Conservation (phyloP, 2,888 invertebrate species). For the Acronicta alni region DNA sequence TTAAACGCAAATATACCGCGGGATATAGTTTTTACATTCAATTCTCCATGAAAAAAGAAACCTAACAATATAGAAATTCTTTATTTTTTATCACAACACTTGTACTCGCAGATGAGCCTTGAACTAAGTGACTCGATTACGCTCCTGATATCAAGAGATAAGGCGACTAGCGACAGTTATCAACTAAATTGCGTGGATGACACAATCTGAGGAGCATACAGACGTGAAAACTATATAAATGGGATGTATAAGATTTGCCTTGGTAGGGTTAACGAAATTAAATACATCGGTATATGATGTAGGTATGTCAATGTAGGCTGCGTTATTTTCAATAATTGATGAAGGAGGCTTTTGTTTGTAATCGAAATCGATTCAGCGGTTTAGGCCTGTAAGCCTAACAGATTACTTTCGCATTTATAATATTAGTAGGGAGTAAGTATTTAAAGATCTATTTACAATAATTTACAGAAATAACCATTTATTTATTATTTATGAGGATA, state of each 20-base stretch:
- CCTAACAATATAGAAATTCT: not conserved
- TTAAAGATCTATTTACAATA: no score
- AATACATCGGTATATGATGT: no score
- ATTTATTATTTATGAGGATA: no score
- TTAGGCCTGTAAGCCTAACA: no score
- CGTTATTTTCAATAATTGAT: no score
- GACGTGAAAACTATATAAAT: slow-evolving; percentile 1
- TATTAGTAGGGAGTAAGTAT: no score
- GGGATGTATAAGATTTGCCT: not conserved
- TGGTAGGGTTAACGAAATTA: no score
- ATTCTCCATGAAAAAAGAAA: slow-evolving; percentile 7
- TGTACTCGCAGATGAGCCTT: slow-evolving; percentile 51
- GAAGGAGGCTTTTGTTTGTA: no score
- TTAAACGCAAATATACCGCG: not conserved
- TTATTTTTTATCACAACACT: slow-evolving; percentile 22
- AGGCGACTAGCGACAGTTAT: slow-evolving; percentile 50
- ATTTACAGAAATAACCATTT: no score
- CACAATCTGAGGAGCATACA: slow-evolving; percentile 21
- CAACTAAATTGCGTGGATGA: slow-evolving; percentile 36
- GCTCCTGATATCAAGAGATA: slow-evolving; percentile 49
- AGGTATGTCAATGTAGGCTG: no score
- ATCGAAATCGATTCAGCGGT: no score
- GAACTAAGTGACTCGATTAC: slow-evolving; percentile 53
- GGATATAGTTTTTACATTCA: slow-evolving; percentile 1
- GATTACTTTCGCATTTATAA: no score